Conservation (phyloP, 1,140 invertebrate species). For the Hyphantria cunea region DNA sequence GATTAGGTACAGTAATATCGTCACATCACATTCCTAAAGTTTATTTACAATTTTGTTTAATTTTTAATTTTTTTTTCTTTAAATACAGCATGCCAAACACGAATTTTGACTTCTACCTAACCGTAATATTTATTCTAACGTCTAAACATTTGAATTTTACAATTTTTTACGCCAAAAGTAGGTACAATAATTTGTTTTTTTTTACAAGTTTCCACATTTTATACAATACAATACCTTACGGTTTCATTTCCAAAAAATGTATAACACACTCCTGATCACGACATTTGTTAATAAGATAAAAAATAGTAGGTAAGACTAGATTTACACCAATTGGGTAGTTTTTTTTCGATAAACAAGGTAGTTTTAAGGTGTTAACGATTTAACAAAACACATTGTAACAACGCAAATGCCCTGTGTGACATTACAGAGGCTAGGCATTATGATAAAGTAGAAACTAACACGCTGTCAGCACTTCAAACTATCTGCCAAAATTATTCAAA, state of each 20-base stretch:
- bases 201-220: conserved; percentile 46
- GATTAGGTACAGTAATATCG: conserved; percentile 59
- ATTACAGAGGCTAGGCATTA: conserved; percentile 62
- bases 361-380: conserved; percentile 18
- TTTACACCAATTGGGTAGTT: conserved; percentile 67
- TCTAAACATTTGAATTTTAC: conserved; percentile 69
- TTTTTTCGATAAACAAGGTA: conserved; percentile 28
- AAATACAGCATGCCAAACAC: conserved; percentile 66
- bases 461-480: conserved; percentile 49
- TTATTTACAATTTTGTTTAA: conserved; percentile 60
- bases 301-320: conserved; percentile 63
- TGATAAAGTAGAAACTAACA: conserved; percentile 56
- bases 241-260: conserved; percentile 34
- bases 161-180: conserved; percentile 65
- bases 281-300: conserved; percentile 31
- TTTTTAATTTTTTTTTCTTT: conserved; percentile 45
- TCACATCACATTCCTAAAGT: conserved; percentile 70
- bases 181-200: conserved; percentile 52
- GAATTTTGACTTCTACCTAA: conserved; percentile 69
- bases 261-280: conserved; percentile 26
- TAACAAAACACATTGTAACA: conserved; percentile 42
- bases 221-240: conserved; percentile 26
- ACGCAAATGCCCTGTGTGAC: conserved; percentile 71
- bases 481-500: neutral
- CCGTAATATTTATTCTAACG: conserved; percentile 56